These are phyloP conservation scores for Thomomys bottae DNA, from an alignment of 2,113 vertebrate species.

Conservation along the genomic window DNA sequence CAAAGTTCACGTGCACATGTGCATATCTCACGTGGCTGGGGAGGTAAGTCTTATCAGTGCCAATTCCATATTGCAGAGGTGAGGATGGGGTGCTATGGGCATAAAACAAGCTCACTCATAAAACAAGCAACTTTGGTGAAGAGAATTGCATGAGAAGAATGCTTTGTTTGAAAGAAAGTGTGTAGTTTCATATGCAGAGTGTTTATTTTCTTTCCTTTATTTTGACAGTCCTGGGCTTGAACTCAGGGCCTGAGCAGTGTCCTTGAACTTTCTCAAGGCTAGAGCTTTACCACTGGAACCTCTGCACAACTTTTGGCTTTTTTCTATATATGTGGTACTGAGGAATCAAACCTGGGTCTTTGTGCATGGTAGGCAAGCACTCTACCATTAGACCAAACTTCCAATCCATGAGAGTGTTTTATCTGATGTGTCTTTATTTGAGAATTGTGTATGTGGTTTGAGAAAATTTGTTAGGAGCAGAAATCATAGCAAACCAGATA, in stretches of 20 bases:
- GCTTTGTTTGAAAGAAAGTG: not conserved
- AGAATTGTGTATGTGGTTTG: not conserved
- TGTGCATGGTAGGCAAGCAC: too few relatives aligned
- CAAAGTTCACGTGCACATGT: rapidly evolving
- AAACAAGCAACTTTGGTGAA: not conserved
- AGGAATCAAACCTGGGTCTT: too few relatives aligned
- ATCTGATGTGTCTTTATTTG: not conserved
- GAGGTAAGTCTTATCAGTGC: not conserved
- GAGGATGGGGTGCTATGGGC: too few relatives aligned
- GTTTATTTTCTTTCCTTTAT: too few relatives aligned
- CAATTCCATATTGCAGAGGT: not conserved
- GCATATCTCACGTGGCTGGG: too few relatives aligned
- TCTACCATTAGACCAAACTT: too few relatives aligned
- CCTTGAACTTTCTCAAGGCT: too few relatives aligned
- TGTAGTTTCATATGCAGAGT: not conserved
- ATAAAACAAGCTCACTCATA: not conserved
- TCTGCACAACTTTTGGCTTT: too few relatives aligned
- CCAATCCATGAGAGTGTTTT: rapidly evolving
- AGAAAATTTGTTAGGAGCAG: not conserved
- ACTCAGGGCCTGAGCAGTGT: too few relatives aligned
- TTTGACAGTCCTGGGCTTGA: too few relatives aligned
- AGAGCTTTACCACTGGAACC: too few relatives aligned
- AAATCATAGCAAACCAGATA: not conserved
- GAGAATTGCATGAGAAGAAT: not conserved
- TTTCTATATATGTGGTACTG: too few relatives aligned